These are phyloP conservation scores for Andrena hattorfiana DNA, from an alignment of 2,888 invertebrate species.

Conservation along the genomic window DNA sequence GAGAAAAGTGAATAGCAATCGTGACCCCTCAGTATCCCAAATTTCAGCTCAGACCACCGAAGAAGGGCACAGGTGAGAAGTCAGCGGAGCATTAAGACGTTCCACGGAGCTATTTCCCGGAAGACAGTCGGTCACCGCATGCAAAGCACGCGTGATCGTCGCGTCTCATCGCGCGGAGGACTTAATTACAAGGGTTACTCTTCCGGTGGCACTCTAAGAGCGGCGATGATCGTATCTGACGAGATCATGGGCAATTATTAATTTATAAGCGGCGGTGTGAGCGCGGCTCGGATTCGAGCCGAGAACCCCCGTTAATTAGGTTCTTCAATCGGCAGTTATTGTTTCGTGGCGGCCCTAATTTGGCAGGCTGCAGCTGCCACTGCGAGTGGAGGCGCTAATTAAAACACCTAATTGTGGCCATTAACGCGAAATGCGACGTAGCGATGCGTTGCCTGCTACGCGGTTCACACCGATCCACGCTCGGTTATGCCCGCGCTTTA, in stretches of 20 bases:
- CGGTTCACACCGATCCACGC: conserved; percentile 72
- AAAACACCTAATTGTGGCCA: conserved; percentile 85
- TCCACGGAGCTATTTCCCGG: conserved; percentile 36
- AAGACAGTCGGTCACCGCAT: conserved; percentile 43
- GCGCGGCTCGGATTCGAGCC: conserved; percentile 56
- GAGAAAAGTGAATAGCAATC: too few relatives aligned
- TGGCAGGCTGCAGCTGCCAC: conserved; percentile 81
- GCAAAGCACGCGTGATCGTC: conserved; percentile 34
- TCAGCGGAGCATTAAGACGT: conserved; percentile 36
- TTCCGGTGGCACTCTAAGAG: conserved; percentile 49
- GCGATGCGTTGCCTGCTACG: conserved; percentile 67
- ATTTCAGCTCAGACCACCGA: too few relatives aligned
- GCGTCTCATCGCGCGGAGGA: conserved; percentile 22
- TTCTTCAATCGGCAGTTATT: conserved; percentile 84
- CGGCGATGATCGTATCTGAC: conserved; percentile 52
- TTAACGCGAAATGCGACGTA: conserved; percentile 83
- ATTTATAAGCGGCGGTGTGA: conserved; percentile 69
- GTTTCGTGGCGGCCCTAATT: conserved; percentile 83
- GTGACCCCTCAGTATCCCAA: too few relatives aligned
- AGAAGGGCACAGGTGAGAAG: too few relatives aligned
- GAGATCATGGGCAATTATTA: conserved; percentile 75
- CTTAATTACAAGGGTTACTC: conserved; percentile 65
- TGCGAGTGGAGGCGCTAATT: conserved; percentile 82
- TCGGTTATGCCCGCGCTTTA: conserved; percentile 72
- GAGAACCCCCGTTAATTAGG: conserved; percentile 80